A percentile compares a stretch with the other conserved stretches of the same genome.
Conservation (phyloP, 2,113 vertebrate species). For the Erpornis zantholeuca region DNA sequence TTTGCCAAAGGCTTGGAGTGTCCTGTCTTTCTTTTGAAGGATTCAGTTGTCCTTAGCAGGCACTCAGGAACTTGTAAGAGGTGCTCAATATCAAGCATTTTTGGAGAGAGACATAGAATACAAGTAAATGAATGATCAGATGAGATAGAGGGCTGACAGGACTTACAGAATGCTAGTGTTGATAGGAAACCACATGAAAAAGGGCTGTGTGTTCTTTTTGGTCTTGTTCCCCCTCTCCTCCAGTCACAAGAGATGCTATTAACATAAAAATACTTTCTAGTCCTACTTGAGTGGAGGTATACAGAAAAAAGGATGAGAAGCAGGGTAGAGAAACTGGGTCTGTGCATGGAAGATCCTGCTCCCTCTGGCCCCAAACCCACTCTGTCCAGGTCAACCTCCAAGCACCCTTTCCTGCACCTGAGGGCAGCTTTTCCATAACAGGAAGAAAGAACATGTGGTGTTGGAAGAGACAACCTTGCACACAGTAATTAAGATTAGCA, state of each 20-base stretch:
- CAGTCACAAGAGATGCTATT: background rate
- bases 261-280: background rate
- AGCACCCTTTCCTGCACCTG: background rate
- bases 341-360: background rate
- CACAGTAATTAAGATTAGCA: background rate
- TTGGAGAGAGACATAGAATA: background rate
- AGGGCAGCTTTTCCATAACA: background rate
- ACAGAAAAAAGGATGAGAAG: background rate
- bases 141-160: background rate
- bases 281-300: background rate
- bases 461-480: background rate
- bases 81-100: background rate
- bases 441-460: background rate
- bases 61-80: background rate
- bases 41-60: background rate
- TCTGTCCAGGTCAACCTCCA: background rate
- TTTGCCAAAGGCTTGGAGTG: background rate
- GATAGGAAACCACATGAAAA: background rate
- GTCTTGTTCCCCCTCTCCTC: background rate
- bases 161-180: background rate
- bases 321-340: background rate
- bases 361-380: background rate
- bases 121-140: background rate
- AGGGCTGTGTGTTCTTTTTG: background rate
- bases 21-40: background rate